Conservation (phyloP, 2,113 vertebrate species). For the Trochalopteron elliotii region DNA sequence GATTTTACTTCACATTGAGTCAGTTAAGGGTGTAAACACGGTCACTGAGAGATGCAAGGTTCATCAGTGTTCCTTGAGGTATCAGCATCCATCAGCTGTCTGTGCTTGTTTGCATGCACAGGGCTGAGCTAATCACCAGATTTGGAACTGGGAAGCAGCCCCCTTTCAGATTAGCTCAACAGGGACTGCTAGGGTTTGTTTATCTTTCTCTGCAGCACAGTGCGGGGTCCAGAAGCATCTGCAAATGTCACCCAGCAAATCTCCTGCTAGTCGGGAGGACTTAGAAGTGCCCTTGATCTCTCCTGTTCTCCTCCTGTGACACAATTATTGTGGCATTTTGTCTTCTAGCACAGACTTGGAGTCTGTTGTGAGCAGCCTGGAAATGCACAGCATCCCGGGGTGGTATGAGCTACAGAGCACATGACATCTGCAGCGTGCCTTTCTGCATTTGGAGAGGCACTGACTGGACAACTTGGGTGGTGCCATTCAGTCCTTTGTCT, state of each 20-base stretch:
- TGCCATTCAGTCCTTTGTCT: background rate
- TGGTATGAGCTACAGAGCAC: background rate
- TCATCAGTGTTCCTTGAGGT: background rate
- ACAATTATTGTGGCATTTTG: background rate
- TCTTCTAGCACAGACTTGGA: background rate
- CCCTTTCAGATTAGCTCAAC: background rate
- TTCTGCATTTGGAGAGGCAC: background rate
- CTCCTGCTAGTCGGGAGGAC: background rate
- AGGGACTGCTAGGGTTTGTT: background rate
- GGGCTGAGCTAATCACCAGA: background rate
- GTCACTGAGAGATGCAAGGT: background rate
- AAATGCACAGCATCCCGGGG: background rate
- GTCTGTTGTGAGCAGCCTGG: background rate
- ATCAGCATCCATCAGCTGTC: background rate
- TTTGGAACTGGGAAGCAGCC: background rate
- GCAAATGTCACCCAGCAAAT: conserved; percentile 25
- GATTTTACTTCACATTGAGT: background rate
- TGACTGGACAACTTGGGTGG: background rate
- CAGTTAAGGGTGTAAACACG: background rate
- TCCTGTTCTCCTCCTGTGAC: background rate
- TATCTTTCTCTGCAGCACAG: background rate
- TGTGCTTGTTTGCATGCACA: background rate
- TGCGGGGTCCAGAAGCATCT: background rate
- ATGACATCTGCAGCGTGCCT: background rate
- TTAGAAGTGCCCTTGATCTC: conserved; percentile 8